Conservation (phyloP, 2,888 invertebrate genomes). For the Rhamnusium bicolor region DNA sequence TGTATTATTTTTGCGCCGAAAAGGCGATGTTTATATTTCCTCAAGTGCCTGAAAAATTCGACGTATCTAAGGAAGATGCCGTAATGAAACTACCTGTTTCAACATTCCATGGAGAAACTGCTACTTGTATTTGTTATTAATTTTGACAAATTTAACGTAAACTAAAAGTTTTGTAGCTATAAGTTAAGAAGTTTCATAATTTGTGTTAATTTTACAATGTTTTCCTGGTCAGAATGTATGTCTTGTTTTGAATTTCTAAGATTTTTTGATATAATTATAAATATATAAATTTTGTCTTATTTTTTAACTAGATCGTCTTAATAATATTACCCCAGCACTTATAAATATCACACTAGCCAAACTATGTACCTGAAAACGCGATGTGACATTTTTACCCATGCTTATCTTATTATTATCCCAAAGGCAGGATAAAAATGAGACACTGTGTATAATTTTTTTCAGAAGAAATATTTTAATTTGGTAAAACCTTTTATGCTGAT, state of each 20-base stretch:
- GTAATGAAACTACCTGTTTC: slow-evolving; percentile 35
- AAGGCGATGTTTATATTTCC: too few relatives aligned
- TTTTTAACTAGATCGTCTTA: background rate
- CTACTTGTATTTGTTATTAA: too few relatives aligned
- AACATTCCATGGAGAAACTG: slow-evolving; percentile 24
- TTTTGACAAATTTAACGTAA: too few relatives aligned
- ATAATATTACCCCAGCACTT: background rate
- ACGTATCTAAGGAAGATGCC: slow-evolving; percentile 21
- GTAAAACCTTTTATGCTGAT: too few relatives aligned
- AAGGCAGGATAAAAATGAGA: background rate
- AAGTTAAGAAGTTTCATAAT: too few relatives aligned
- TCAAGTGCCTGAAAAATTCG: slow-evolving; percentile 2
- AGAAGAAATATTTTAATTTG: background rate
- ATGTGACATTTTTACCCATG: background rate
- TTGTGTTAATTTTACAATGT: too few relatives aligned
- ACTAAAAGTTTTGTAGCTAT: too few relatives aligned
- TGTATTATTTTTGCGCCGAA: too few relatives aligned
- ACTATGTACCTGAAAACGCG: background rate
- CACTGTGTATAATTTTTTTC: background rate
- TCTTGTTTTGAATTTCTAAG: background rate
- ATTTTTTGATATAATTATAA: background rate
- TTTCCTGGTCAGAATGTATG: background rate
- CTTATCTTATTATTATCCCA: background rate
- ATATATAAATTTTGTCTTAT: background rate
- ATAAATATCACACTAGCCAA: background rate